Evolutionary conservation across 2,113 vertebrate species (phyloP).

Genomic region (Macquaria ambigua): DNA sequence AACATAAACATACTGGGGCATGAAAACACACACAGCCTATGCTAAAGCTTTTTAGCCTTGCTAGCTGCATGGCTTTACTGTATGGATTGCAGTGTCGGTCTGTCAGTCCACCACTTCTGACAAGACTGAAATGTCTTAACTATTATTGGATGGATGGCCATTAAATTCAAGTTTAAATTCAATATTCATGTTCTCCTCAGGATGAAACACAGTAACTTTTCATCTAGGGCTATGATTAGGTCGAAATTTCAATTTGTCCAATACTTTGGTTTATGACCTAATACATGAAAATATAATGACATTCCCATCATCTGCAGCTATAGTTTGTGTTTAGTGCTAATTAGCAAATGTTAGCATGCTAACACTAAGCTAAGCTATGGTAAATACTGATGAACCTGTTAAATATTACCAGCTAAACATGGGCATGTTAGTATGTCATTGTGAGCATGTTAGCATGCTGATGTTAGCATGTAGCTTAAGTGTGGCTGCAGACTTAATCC

Average conservation of each 20-base stretch:
- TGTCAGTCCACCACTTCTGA: background rate
- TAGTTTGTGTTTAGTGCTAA: background rate
- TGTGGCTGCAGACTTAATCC: background rate
- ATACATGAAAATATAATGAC: background rate
- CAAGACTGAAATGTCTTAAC: background rate
- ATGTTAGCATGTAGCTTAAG: background rate
- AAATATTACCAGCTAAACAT: background rate
- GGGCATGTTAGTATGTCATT: background rate
- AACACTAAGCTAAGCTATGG: background rate
- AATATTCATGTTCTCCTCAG: background rate
- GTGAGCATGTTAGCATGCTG: background rate
- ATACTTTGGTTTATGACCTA: background rate
- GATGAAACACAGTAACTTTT: background rate
- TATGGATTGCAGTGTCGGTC: background rate
- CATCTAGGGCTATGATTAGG: background rate
- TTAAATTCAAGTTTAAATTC: background rate
- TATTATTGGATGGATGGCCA: background rate
- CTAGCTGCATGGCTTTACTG: background rate
- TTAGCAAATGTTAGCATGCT: background rate
- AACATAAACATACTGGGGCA: conserved; percentile 15
- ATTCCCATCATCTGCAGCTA: background rate
- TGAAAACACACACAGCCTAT: conserved; percentile 5
- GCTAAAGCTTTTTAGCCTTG: background rate
- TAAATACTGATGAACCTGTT: background rate
- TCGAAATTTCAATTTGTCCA: background rate